Base-by-base conservation (phyloP, 1,140 invertebrate genomes). In the Trachelipus rathkii region DNA sequence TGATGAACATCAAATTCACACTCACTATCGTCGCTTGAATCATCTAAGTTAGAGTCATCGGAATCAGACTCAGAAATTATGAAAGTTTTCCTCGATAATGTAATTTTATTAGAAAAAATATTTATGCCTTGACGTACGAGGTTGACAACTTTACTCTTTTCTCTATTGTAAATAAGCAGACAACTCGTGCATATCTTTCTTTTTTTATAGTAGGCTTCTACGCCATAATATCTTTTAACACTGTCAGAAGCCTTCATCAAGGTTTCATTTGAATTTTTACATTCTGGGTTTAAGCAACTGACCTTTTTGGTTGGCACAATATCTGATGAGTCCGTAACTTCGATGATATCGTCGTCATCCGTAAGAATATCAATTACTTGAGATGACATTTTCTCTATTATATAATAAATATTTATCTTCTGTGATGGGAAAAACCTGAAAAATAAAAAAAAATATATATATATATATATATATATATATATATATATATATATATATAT, bases 61-160 rank as follows among this genome's bases (percentile, higher is more conserved):
- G 79, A 81, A 44, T 78, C 79, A 0, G 79, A 81, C n/a, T 81
- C 79, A 5, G 79, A 77, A 11, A 81, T 74, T 5, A 78, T 53
- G 13, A 81, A 72, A 10, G 79, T 81, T 11, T 76, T 77, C 21
- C 72, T 76, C 8, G 76, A 76, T 9, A 74, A 71, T 0, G 71
- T 72, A 8, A 75, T 23, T 43, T 73, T 77, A 44, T 77, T 70
- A 7, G 74, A 72, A 50, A 81, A 66, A 13, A 81, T 43, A n/a
- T 78, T 75, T 10, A 73, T 60, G 33, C 74, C 73, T 6, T 21
- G 68, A 66, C 43, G 21, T 68, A 11, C 7, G 0, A 71, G 71
- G 0, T 78, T 53, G n/a, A 78, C 67, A 60, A 81, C 21, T 10
- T 13, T 73, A 50, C 78, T 69, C 45, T 78, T 76, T 33, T 78